Conservation (phyloP, 2,797 vertebrate genomes). For the Hafferia zeledoni region DNA sequence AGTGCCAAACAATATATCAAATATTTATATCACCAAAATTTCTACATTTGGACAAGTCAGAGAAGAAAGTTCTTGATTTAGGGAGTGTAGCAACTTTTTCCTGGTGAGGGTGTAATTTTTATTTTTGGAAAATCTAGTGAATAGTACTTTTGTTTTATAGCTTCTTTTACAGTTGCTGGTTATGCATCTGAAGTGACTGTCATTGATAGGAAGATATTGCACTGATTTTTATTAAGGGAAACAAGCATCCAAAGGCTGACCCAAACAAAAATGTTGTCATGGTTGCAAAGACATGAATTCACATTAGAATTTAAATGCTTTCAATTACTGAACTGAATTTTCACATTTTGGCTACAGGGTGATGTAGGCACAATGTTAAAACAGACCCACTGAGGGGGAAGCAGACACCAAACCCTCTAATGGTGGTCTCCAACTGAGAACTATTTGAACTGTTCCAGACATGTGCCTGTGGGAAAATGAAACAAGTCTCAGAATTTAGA, state of each 20-base stretch:
- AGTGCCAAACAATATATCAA: not conserved
- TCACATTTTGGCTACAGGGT: not conserved
- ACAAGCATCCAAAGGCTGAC: not conserved
- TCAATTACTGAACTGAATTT: not conserved
- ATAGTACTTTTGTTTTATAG: constrained; percentile 13
- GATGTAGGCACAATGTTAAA: not conserved
- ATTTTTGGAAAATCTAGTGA: constrained; percentile 3
- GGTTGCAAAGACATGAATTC: not conserved
- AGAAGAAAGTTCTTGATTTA: not conserved
- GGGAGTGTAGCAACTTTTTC: not conserved
- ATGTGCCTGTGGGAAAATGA: not conserved
- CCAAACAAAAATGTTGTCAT: constrained; percentile 17
- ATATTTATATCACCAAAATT: not conserved
- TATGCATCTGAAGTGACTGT: constrained; percentile 19
- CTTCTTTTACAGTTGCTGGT: constrained; percentile 11
- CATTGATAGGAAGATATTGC: not conserved
- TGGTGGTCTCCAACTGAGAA: not conserved
- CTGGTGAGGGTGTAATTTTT: not conserved
- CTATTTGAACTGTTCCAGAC: constrained; percentile 18
- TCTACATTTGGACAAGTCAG: constrained; percentile 3
- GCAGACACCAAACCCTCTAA: not conserved
- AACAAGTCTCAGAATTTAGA: constrained; percentile 9
- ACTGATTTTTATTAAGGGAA: constrained; percentile 29
- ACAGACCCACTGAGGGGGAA: not conserved
- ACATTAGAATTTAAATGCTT: not conserved